A percentile compares a stretch with the other conserved stretches of the same genome.
Conservation (phyloP, 92 coral and sea anemone species). For the Nematostella vectensis region DNA sequence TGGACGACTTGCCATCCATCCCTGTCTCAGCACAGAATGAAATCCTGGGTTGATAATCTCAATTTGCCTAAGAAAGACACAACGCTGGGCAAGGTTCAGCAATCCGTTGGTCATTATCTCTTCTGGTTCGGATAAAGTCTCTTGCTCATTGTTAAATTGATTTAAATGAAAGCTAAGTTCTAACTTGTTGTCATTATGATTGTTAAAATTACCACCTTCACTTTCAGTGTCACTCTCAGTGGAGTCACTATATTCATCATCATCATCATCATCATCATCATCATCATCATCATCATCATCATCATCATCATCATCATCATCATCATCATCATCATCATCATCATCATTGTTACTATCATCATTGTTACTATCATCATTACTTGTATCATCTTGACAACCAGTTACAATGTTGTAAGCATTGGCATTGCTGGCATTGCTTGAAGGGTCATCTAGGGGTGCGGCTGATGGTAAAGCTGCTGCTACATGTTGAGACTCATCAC, state of each 20-base stretch:
- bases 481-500: too few species aligned
- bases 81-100: conserved; percentile 6
- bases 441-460: too few species aligned
- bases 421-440: too few species aligned
- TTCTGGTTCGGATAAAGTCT: not conserved
- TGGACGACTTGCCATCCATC: conserved; percentile 20
- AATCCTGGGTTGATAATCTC: conserved; percentile 26
- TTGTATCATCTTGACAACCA: not conserved
- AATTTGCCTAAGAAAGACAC: conserved; percentile 13
- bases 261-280: conserved; percentile 6
- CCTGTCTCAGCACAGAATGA: conserved; percentile 36
- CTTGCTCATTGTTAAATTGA: not conserved
- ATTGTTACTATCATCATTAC: not conserved
- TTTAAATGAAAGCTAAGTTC: not conserved
- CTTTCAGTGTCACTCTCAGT: not conserved
- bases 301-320: not conserved
- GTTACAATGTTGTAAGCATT: too few species aligned
- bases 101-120: too few species aligned
- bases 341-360: not conserved
- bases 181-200: not conserved
- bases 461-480: too few species aligned
- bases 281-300: not conserved
- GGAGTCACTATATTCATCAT: not conserved
- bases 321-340: not conserved
- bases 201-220: not conserved